phyloP scores from a whole-genome alignment of 30 jellyfish, hydroid and myxozoan species.

The Catostylus mosaicus region DNA sequence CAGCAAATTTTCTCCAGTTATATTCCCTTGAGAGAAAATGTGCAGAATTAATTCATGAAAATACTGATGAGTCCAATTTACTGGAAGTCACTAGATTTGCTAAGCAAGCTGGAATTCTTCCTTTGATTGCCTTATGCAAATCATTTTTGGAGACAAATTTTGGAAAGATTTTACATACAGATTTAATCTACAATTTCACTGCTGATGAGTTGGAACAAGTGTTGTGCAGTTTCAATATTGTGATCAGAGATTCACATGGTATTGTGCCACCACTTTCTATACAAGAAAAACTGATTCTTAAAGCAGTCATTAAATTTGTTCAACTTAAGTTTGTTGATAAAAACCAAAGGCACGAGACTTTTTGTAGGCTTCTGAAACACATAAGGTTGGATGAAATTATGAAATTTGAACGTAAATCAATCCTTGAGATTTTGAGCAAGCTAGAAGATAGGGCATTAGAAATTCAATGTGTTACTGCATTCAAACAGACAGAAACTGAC shows the following conservation, averaged over 20 bases:
- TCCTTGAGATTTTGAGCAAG: background rate
- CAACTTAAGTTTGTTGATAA: background rate
- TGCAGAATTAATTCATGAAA: constrained; percentile 21
- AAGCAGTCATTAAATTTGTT: background rate
- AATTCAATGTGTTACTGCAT: background rate
- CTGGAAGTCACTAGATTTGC: constrained; percentile 33
- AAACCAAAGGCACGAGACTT: background rate
- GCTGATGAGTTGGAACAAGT: background rate
- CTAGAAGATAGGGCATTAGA: background rate
- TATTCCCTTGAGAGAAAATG: constrained; percentile 38
- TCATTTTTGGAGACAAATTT: background rate
- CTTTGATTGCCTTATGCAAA: background rate
- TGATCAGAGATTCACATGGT: background rate
- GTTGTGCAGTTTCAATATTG: background rate
- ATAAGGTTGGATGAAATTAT: background rate
- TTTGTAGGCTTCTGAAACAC: background rate
- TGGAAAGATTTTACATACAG: constrained; percentile 1
- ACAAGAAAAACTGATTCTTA: background rate
- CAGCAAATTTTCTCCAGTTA: constrained; percentile 60
- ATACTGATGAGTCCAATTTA: constrained; percentile 33
- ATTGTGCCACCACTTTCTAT: background rate
- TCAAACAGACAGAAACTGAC: no score
- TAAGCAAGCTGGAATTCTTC: constrained; percentile 16
- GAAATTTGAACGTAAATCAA: constrained; percentile 7
- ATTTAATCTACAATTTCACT: background rate